Evolutionary conservation across 2,797 vertebrate species (phyloP), one percentile per base, ranked within the genome.

Genomic region (Harpia harpyja): DNA sequence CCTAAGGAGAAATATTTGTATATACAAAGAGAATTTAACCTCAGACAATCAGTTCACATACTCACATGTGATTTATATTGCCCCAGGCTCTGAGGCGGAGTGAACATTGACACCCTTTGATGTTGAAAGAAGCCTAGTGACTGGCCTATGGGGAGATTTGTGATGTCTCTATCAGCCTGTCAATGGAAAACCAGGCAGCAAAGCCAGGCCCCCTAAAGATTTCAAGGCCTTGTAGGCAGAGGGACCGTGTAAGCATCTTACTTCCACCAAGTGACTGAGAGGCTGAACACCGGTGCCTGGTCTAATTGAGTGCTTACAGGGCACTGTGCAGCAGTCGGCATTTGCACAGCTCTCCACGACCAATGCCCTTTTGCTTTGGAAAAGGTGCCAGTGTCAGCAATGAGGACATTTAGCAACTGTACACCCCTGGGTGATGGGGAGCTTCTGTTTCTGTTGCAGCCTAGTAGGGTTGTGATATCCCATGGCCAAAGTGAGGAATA

Each of bases 131-230:
- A 92, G 73, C 76, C 92, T 49, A 59, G 86, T 85, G 95, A 90
- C 68, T 88, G 92, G 91, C 95, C 96, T 97, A 97, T 94, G 82
- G 97, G 96, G 97, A 97, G 69, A 85, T 95, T 72, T 97, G 92
- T 94, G 94, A 97, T 94, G 91, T 97, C 96, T 97, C 97, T 96
- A 97, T 97, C 94, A 96, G 92, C 65, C 81, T 96, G 91, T 94
- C 82, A 82, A 89, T 94, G 76, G 89, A 94, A 97, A 95, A 94
- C 24, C 92, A 95, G 87, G 89, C 89, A 97, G 84, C n/a, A 72
- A 74, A 94, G 85, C 88, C 84, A 86, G 83, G 43, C 72, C 77
- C 95, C 87, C 86, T 96, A 65, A 93, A 95, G 92, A 93, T 89
- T 92, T 90, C 96, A 93, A 90, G 88, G 72, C 73, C 85, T 78